Evolutionary conservation across 2,888 invertebrate species (phyloP).

Genomic region (Cephus sareptanus): DNA sequence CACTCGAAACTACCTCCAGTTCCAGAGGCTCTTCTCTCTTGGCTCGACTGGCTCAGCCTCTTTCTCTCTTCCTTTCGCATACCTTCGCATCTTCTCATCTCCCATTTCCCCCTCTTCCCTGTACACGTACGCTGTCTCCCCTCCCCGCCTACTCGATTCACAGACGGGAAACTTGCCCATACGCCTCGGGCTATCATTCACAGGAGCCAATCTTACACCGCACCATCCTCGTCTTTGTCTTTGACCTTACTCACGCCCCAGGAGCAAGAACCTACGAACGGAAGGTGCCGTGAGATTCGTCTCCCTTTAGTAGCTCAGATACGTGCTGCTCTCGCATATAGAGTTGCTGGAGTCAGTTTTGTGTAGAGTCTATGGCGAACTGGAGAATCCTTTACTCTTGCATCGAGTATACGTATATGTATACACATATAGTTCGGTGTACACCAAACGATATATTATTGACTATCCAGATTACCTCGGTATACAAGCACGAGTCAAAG

Average conservation of each 20-base stretch:
- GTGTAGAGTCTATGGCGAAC: too few species aligned
- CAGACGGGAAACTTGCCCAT: slow-evolving; percentile 52
- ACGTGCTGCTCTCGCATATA: background rate
- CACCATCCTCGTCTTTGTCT: slow-evolving; percentile 30
- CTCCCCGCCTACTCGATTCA: slow-evolving; percentile 40
- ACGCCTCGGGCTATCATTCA: slow-evolving; percentile 58
- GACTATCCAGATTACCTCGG: too few species aligned
- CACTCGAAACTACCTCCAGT: slow-evolving; percentile 10
- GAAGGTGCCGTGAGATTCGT: too few species aligned
- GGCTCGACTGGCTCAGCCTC: slow-evolving; percentile 1
- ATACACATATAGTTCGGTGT: too few species aligned
- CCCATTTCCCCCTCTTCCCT: slow-evolving; percentile 20
- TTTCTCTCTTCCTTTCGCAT: slow-evolving; percentile 4
- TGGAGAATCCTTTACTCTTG: too few species aligned
- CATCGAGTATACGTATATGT: too few species aligned
- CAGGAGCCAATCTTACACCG: slow-evolving; percentile 60
- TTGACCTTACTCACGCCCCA: slow-evolving; percentile 2
- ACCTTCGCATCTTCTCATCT: slow-evolving; percentile 16
- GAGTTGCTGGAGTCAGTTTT: too few species aligned
- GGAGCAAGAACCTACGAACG: background rate
- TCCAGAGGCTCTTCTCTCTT: slow-evolving; percentile 15
- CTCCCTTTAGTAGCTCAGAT: background rate
- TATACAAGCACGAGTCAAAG: too few species aligned
- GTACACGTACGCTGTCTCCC: slow-evolving; percentile 6
- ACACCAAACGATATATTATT: too few species aligned